Percentiles rank a stretch among this genome's conserved stretches.
These are phyloP conservation scores for Turdus rufiventris DNA, from an alignment of 2,113 vertebrate genomes.

Conservation along the genomic window DNA sequence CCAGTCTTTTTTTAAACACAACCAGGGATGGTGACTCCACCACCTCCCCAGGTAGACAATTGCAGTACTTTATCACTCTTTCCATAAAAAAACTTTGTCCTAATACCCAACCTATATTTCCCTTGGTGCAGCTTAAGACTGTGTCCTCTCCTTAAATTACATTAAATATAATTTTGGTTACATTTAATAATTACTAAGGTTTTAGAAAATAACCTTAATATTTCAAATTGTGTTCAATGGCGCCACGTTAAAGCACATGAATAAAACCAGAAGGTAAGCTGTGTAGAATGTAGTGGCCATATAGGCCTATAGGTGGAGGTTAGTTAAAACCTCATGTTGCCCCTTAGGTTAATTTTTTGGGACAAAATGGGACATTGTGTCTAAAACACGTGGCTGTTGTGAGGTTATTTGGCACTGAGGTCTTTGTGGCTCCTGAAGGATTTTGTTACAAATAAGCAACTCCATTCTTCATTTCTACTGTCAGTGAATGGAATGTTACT, in stretches of 20 bases:
- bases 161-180: not conserved
- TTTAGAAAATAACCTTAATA: not conserved
- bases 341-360: not conserved
- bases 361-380: not conserved
- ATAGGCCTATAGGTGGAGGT: not conserved
- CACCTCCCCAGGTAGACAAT: too few species aligned
- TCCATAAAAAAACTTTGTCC: too few species aligned
- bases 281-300: not conserved
- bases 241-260: not conserved
- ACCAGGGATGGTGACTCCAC: too few species aligned
- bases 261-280: not conserved
- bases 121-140: too few species aligned
- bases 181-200: not conserved
- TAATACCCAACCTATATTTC: too few species aligned
- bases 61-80: too few species aligned
- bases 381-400: not conserved
- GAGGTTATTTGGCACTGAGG: not conserved
- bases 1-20: too few species aligned
- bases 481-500: not conserved
- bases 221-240: not conserved
- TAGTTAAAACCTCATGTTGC: not conserved
- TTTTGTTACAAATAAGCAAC: not conserved
- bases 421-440: not conserved
- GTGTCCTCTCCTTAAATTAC: too few species aligned
- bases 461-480: not conserved